A percentile compares a stretch with the other conserved stretches of the same genome.
Evolutionary conservation across 2,797 vertebrate species (phyloP).

Genomic region (Sebastes taczanowskii): DNA sequence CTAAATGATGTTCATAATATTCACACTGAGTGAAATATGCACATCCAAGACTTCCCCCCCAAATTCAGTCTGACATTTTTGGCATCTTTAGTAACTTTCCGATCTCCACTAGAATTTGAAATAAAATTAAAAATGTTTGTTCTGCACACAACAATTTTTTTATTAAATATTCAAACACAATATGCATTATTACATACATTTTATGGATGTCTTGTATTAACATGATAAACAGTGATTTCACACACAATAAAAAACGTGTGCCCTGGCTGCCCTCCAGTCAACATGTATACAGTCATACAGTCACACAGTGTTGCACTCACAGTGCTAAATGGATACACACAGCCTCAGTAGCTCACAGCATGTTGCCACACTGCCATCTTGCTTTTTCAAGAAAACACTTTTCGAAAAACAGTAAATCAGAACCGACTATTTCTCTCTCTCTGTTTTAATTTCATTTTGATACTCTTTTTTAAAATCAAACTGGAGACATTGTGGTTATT

Average conservation of each 20-base stretch:
- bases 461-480: neutral
- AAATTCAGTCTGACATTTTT: neutral
- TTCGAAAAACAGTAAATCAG: neutral
- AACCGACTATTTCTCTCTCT: neutral
- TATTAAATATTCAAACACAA: neutral
- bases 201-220: neutral
- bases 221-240: neutral
- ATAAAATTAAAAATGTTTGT: neutral
- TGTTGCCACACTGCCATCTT: slow-evolving; percentile 11
- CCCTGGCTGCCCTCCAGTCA: neutral
- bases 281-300: neutral
- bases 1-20: neutral
- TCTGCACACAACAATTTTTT: neutral
- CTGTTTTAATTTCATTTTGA: neutral
- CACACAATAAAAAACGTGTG: neutral
- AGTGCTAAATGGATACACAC: neutral
- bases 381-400: neutral
- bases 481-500: neutral
- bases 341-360: neutral
- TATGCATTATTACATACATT: neutral
- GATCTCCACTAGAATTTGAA: neutral
- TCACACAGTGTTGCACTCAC: neutral
- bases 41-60: too few species aligned
- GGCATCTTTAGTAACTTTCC: neutral
- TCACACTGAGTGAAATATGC: too few species aligned